Evolutionary conservation across 2,113 vertebrate species (phyloP).

Genomic region (Heterochromis multidens): DNA sequence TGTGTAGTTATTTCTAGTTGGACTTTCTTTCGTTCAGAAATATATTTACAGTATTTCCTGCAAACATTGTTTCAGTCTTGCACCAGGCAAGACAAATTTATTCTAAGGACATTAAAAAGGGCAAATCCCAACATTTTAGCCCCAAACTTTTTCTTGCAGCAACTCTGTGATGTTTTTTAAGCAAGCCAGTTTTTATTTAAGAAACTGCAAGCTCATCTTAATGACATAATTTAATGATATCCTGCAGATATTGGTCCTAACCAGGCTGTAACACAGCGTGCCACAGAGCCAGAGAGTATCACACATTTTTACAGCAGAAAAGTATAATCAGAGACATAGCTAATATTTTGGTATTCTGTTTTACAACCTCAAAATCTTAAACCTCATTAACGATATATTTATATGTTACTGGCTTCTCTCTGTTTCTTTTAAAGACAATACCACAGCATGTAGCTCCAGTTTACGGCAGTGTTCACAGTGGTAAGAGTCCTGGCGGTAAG

Average conservation of each 20-base stretch:
- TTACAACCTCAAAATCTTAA: background rate
- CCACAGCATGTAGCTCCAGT: constrained; percentile 76
- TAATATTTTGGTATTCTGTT: background rate
- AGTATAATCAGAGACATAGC: background rate
- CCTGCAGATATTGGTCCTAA: background rate
- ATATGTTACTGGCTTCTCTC: background rate
- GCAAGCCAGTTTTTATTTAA: background rate
- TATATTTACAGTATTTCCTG: constrained; percentile 11
- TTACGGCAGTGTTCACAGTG: constrained; percentile 79
- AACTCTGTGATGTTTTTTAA: background rate
- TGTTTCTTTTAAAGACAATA: constrained; percentile 25
- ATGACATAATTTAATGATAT: background rate
- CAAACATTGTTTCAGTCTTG: constrained; percentile 73
- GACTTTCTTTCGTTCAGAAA: background rate
- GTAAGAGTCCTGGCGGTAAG: constrained; percentile 79
- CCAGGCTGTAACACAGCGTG: background rate
- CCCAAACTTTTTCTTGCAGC: background rate
- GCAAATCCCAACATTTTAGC: background rate
- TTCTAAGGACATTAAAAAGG: background rate
- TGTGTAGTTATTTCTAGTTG: accelerated
- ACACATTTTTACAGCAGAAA: background rate
- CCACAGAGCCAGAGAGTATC: background rate
- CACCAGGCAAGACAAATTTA: constrained; percentile 53
- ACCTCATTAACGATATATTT: accelerated
- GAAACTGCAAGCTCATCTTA: background rate